These are phyloP conservation scores for Plectropomus leopardus DNA, from an alignment of 2,113 vertebrate species.

Conservation along the genomic window DNA sequence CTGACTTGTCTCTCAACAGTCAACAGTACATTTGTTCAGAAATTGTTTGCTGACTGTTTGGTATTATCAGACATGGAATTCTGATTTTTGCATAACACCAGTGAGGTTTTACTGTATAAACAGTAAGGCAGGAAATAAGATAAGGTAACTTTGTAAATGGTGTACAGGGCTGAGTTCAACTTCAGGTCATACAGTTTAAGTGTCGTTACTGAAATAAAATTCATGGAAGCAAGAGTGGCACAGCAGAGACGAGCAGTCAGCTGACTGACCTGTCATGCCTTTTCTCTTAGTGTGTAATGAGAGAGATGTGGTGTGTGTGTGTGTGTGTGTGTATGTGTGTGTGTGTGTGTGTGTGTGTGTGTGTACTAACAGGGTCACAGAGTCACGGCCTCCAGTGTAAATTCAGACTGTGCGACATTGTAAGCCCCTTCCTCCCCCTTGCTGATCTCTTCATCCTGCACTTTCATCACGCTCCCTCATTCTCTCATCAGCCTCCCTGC, in stretches of 20 bases:
- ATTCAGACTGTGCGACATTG: conserved; percentile 54
- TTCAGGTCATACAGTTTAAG: neutral
- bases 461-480: neutral
- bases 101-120: conserved; percentile 1
- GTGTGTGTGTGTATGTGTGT: conserved; percentile 11
- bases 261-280: conserved; percentile 48
- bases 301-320: conserved; percentile 7
- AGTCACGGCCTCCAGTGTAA: conserved; percentile 49
- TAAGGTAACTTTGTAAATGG: conserved; percentile 1
- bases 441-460: conserved; percentile 5
- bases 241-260: conserved; percentile 18
- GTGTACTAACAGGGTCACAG: conserved; percentile 24
- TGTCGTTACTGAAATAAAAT: neutral
- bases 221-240: neutral
- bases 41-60: neutral
- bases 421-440: conserved; percentile 7
- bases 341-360: neutral
- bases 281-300: conserved; percentile 52
- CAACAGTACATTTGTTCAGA: neutral
- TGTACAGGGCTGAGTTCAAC: neutral
- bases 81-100: neutral
- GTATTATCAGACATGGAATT: neutral
- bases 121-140: neutral
- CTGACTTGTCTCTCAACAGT: too few species aligned
- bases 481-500: neutral